These are phyloP conservation scores for Charina bottae DNA, from an alignment of 2,113 vertebrate genomes.

Conservation along the genomic window DNA sequence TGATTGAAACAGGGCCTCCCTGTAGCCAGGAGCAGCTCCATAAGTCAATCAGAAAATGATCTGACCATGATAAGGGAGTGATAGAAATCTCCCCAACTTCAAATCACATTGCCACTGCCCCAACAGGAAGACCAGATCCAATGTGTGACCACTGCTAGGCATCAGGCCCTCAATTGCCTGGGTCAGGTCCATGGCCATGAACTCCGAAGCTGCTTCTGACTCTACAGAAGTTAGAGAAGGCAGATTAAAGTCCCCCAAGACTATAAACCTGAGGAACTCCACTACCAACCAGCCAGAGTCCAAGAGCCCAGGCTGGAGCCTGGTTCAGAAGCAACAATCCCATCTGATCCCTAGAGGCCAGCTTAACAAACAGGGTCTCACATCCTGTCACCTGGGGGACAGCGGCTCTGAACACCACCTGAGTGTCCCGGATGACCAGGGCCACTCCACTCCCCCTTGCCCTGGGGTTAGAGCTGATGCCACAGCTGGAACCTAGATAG, in stretches of 20 bases:
- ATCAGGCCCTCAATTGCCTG: too few species aligned
- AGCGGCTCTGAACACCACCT: background rate
- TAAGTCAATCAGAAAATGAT: too few species aligned
- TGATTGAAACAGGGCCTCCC: too few species aligned
- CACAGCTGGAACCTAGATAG: background rate
- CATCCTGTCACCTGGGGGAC: background rate
- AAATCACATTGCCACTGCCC: too few species aligned
- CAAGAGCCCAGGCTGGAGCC: background rate
- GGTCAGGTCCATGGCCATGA: too few species aligned
- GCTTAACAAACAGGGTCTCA: background rate
- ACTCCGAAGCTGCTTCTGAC: background rate
- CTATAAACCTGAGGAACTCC: background rate
- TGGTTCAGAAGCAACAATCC: background rate
- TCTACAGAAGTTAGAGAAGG: background rate
- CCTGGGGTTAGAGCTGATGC: background rate
- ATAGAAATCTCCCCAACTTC: too few species aligned
- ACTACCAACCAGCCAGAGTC: background rate
- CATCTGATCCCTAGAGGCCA: background rate
- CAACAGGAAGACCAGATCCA: too few species aligned
- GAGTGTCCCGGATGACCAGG: background rate
- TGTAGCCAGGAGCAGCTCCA: too few species aligned
- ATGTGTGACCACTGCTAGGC: too few species aligned
- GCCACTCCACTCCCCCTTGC: background rate
- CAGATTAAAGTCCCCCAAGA: background rate
- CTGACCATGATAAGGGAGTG: too few species aligned